phyloP scores from a whole-genome alignment of 2,797 vertebrate species.

The Clarias fuscus region DNA sequence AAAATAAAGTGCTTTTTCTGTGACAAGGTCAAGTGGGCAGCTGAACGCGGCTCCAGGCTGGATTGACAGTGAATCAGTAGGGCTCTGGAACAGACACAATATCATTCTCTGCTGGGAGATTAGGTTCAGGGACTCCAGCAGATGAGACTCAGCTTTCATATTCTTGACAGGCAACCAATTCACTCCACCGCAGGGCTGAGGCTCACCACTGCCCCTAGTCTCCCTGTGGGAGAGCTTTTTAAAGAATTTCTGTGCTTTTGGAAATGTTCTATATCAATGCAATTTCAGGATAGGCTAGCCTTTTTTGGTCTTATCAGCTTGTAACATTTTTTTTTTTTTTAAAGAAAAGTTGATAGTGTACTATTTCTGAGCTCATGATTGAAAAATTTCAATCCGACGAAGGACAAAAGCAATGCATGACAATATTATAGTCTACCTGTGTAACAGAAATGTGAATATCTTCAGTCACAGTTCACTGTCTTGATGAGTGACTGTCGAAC shows the following conservation, averaged over 20 bases:
- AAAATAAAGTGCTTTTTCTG: constrained; percentile 67
- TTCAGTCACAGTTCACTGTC: background rate
- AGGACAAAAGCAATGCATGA: constrained; percentile 39
- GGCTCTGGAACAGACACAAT: constrained; percentile 64
- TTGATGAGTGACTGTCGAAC: constrained; percentile 2
- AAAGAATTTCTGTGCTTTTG: constrained; percentile 55
- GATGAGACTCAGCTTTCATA: constrained; percentile 68
- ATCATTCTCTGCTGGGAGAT: constrained; percentile 66
- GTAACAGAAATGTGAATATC: constrained; percentile 7
- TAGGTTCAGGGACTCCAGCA: constrained; percentile 65
- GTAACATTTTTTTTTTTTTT: constrained; percentile 35
- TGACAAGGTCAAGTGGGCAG: constrained; percentile 68
- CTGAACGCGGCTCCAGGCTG: constrained; percentile 55
- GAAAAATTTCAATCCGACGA: constrained; percentile 38
- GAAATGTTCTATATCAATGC: constrained; percentile 56
- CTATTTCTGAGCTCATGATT: constrained; percentile 43
- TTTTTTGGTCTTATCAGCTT: constrained; percentile 39
- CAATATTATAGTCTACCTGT: constrained; percentile 16
- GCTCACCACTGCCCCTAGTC: constrained; percentile 56
- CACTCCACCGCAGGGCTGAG: constrained; percentile 59
- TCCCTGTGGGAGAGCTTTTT: constrained; percentile 56
- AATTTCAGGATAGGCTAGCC: constrained; percentile 53
- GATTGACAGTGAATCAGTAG: constrained; percentile 65
- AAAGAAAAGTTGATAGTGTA: constrained; percentile 32
- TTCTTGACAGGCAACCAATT: constrained; percentile 67